These are phyloP conservation scores for Isurus oxyrinchus DNA, from an alignment of 2,113 vertebrate genomes.

Conservation along the genomic window DNA sequence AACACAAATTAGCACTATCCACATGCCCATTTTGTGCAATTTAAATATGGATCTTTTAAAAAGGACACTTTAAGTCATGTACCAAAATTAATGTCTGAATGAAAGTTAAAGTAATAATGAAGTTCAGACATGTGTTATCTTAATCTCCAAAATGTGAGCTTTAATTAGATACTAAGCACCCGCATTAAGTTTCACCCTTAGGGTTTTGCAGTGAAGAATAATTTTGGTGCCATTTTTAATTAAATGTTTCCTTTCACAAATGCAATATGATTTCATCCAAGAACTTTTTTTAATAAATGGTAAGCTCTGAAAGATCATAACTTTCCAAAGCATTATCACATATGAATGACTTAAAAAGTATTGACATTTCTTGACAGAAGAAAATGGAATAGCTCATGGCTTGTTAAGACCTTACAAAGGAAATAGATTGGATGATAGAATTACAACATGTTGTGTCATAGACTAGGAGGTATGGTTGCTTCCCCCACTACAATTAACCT, in stretches of 20 bases:
- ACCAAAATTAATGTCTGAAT: background rate
- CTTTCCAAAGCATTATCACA: conserved; percentile 21
- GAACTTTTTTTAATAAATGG: conserved; percentile 4
- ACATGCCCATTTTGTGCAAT: background rate
- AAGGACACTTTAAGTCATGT: background rate
- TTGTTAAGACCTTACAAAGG: background rate
- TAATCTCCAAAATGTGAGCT: background rate
- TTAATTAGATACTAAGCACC: conserved; percentile 23
- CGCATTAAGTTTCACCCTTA: background rate
- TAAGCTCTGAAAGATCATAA: conserved; percentile 25
- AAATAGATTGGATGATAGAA: background rate
- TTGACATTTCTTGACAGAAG: background rate
- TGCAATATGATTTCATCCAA: background rate
- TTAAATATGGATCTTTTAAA: background rate
- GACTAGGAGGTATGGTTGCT: background rate
- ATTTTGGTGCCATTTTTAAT: conserved; percentile 14
- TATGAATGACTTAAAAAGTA: background rate
- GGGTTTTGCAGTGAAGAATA: background rate
- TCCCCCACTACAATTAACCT: background rate
- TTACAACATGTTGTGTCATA: background rate
- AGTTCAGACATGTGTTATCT: conserved; percentile 17
- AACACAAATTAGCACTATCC: background rate
- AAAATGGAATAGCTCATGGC: background rate
- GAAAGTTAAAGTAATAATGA: background rate
- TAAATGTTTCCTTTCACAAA: background rate